Evolutionary conservation across 2,113 vertebrate species (phyloP).

Genomic region (Syrrhaptes paradoxus): DNA sequence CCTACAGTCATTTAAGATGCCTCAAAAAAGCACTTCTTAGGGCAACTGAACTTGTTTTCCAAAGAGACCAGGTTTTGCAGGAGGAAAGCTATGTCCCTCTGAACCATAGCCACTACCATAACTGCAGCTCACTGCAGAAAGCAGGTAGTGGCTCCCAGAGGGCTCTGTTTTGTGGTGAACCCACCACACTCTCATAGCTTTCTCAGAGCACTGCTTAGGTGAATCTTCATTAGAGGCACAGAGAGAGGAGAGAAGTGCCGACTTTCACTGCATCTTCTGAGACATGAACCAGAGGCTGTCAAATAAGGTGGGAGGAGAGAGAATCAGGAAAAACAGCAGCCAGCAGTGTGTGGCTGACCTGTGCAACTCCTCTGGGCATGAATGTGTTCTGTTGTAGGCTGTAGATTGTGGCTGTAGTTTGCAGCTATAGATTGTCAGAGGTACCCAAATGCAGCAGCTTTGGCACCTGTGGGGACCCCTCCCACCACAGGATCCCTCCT

Average conservation of each 20-base stretch:
- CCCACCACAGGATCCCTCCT: neutral
- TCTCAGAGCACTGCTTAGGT: neutral
- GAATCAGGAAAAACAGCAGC: neutral
- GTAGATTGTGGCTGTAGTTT: neutral
- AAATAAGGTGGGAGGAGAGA: neutral
- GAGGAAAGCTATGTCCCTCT: neutral
- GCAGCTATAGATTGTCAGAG: neutral
- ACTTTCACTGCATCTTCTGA: neutral
- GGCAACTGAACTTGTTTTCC: neutral
- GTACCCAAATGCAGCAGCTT: neutral
- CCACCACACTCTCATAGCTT: neutral
- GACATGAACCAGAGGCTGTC: neutral
- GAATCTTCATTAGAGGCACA: neutral
- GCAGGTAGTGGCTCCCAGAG: neutral
- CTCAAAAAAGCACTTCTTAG: neutral
- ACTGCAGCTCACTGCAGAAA: neutral
- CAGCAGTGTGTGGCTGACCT: neutral
- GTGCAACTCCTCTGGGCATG: neutral
- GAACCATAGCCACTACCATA: neutral
- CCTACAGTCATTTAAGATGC: neutral
- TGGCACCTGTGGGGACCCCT: neutral
- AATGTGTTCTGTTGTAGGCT: neutral
- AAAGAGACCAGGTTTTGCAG: neutral
- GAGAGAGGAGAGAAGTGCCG: neutral
- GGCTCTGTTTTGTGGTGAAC: neutral